phyloP scores from a whole-genome alignment of 2,888 invertebrate genomes.

The Cybosia mesomella region DNA sequence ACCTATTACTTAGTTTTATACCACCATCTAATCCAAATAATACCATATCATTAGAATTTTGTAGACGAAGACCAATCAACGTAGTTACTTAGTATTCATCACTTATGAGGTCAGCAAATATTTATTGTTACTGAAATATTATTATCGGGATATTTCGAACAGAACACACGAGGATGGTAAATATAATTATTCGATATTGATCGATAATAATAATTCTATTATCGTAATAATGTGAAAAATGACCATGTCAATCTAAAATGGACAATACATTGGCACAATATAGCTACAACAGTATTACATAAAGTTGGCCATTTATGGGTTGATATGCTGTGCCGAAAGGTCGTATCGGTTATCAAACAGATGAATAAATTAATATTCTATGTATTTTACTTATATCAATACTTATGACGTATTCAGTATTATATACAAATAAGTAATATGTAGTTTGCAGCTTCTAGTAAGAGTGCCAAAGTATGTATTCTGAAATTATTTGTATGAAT shows the following conservation, averaged over 20 bases:
- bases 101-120: neutral
- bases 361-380: neutral
- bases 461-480: conserved; percentile 44
- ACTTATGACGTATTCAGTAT: conserved; percentile 34
- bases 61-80: conserved; percentile 43
- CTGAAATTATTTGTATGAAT: neutral
- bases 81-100: conserved; percentile 25
- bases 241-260: neutral
- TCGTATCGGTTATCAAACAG: neutral
- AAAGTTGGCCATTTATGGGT: neutral
- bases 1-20: neutral
- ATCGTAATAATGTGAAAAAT: neutral
- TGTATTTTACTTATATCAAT: neutral
- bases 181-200: too few relatives aligned
- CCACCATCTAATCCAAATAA: conserved; percentile 17
- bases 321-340: neutral
- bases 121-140: neutral
- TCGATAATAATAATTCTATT: neutral
- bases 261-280: neutral
- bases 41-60: conserved; percentile 52
- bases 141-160: neutral
- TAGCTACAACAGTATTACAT: neutral
- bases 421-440: conserved; percentile 17
- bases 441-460: conserved; percentile 24
- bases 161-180: neutral